Conservation (phyloP, 2,113 vertebrate species). For the Panthera leo region DNA sequence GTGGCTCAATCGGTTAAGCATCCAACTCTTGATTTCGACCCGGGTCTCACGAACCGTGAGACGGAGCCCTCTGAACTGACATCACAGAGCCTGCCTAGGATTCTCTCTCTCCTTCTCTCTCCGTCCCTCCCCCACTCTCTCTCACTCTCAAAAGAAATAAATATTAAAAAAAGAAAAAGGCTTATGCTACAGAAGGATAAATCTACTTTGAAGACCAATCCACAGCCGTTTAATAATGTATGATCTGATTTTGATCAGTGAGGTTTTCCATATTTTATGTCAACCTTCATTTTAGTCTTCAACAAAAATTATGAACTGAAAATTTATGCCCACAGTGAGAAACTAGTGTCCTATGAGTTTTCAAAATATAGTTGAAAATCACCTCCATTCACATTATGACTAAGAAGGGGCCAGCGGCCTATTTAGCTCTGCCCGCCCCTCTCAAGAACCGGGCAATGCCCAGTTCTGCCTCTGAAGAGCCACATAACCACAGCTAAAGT, state of each 20-base stretch:
- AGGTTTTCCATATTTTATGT: background rate
- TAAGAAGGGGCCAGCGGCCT: background rate
- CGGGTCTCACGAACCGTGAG: too few species aligned
- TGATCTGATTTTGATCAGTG: background rate
- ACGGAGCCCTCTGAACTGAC: too few species aligned
- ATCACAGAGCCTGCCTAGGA: too few species aligned
- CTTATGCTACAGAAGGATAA: background rate
- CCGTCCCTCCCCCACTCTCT: too few species aligned
- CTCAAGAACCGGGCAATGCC: background rate
- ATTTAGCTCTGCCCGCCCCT: background rate
- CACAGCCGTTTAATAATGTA: background rate
- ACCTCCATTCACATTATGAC: background rate
- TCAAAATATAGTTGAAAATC: background rate
- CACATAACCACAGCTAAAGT: background rate
- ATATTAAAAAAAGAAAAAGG: background rate
- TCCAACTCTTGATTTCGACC: too few species aligned
- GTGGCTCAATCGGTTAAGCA: too few species aligned
- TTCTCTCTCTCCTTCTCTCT: too few species aligned
- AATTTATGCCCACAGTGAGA: background rate
- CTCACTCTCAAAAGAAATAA: too few species aligned
- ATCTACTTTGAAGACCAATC: background rate
- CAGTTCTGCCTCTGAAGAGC: background rate
- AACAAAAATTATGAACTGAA: constrained; percentile 2
- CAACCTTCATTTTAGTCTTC: constrained; percentile 40
- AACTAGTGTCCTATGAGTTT: background rate